Base-by-base conservation (phyloP, 2,888 invertebrate species). In the Osmoderma eremita region DNA sequence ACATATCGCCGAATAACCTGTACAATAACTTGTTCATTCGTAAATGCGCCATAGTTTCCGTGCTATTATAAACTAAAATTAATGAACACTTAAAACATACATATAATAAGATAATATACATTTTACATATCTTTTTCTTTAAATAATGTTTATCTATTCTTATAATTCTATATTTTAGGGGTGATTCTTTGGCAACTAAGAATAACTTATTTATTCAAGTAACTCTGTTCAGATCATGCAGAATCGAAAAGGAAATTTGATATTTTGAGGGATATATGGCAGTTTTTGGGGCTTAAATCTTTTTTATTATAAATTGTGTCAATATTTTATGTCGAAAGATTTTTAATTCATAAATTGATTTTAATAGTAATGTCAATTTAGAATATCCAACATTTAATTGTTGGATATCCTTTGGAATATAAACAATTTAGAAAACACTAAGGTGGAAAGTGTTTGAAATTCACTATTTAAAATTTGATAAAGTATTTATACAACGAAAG, bases 181-280 rank as follows among this genome's bases (percentile, higher is more conserved):
- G 39, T 13, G 50, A 56, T 56, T 56, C 54, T 56, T 56, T 56
- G 54, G 54, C 41, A 56, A 56, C 39, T 56, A 56, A 13, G 39
- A 39, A 18, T 18, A 48, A 20, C 12, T 20, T 48, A n/a, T n/a
- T n/a, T n/a, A 20, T 48, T 48, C 20, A 1, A 20, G 18, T 18
- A 48, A 30, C 6, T 30, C 3, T 30, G 30, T 6, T 30, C 30
- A 10, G 30, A 30, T 5, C 10, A 30, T 5, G 30, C 30, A 30
- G 30, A 30, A 30, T 48, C 18, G 20, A 48, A 48, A 18, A 48
- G 17, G n/a, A 10, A 10, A 17, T 15, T 5, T 45, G 15, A 20
- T 18, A 3, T 48, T 48, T 17, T 8, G 18, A 20, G 20, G 41
- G 15, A 18, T 8, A 48, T 48, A 48, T 48, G 48, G 48, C 48